phyloP scores from a whole-genome alignment of 2,113 vertebrate species.

The Diadophis punctatus region DNA sequence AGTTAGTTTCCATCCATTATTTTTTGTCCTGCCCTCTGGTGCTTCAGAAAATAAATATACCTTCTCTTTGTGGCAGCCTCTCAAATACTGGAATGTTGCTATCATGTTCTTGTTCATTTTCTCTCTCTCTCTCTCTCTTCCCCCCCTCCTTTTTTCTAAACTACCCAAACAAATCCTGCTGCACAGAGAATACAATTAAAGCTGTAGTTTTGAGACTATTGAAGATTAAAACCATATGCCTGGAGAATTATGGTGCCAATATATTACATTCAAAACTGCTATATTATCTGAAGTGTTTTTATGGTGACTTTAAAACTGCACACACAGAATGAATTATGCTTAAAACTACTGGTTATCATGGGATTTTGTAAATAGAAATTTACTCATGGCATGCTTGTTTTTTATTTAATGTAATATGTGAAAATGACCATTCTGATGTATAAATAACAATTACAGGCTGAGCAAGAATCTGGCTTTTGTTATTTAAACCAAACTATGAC shows the following conservation, averaged over 20 bases:
- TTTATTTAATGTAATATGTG: not conserved
- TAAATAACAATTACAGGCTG: not conserved
- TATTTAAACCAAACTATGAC: not conserved
- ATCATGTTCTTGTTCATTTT: too few species aligned
- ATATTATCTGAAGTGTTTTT: not conserved
- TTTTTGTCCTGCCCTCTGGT: too few species aligned
- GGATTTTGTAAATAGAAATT: not conserved
- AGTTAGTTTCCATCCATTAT: too few species aligned
- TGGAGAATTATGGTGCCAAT: not conserved
- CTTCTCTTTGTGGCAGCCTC: too few species aligned
- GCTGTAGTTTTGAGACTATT: not conserved
- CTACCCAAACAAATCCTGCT: too few species aligned
- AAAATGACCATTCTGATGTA: not conserved
- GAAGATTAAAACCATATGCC: not conserved
- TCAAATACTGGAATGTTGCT: too few species aligned
- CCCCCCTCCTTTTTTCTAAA: too few species aligned
- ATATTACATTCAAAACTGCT: not conserved
- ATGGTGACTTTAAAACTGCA: not conserved
- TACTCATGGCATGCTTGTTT: not conserved
- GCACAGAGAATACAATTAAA: not conserved
- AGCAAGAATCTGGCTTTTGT: not conserved
- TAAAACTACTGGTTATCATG: not conserved
- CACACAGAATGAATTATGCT: not conserved
- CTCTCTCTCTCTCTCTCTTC: too few species aligned
- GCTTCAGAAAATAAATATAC: too few species aligned